Conservation (phyloP, 2,113 vertebrate genomes). For the Sebastes schlegelii region DNA sequence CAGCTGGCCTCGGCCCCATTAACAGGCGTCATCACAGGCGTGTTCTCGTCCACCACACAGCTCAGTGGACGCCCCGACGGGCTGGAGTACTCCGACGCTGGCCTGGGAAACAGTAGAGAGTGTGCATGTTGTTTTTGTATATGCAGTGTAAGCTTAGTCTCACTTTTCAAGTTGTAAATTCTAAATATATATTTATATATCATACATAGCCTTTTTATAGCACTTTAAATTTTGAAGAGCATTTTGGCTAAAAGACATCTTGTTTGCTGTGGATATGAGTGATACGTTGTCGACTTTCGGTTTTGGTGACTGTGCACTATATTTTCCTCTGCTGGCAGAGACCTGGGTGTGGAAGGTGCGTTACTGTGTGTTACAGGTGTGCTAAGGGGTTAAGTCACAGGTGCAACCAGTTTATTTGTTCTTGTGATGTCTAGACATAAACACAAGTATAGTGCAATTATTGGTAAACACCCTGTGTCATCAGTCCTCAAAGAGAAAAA, state of each 20-base stretch:
- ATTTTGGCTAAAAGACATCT: not conserved
- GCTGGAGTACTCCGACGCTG: conserved; percentile 95
- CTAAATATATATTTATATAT: not conserved
- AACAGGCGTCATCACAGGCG: conserved; percentile 88
- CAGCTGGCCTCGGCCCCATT: conserved; percentile 92
- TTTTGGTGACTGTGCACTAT: not conserved
- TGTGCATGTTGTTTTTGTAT: not conserved
- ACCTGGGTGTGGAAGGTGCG: not conserved
- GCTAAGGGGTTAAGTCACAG: conserved; percentile 4
- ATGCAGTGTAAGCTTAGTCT: not conserved
- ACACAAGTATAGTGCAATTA: conserved; percentile 21
- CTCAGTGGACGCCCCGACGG: conserved; percentile 92
- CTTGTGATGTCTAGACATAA: conserved; percentile 41
- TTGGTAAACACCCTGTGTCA: conserved; percentile 20
- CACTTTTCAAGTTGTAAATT: not conserved
- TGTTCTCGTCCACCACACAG: conserved; percentile 96
- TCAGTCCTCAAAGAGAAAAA: not conserved
- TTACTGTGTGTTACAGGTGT: not conserved
- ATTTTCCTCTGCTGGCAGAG: not conserved
- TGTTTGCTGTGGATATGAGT: not conserved
- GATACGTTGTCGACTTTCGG: not conserved
- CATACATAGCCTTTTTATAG: not conserved
- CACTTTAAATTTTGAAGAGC: not conserved
- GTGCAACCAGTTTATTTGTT: conserved; percentile 9
- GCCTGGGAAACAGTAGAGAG: conserved; percentile 78